Evolutionary conservation across 2,797 vertebrate genomes (phyloP), one percentile per base, ranked within the genome.

Genomic region (Tokudaia muenninki): DNA sequence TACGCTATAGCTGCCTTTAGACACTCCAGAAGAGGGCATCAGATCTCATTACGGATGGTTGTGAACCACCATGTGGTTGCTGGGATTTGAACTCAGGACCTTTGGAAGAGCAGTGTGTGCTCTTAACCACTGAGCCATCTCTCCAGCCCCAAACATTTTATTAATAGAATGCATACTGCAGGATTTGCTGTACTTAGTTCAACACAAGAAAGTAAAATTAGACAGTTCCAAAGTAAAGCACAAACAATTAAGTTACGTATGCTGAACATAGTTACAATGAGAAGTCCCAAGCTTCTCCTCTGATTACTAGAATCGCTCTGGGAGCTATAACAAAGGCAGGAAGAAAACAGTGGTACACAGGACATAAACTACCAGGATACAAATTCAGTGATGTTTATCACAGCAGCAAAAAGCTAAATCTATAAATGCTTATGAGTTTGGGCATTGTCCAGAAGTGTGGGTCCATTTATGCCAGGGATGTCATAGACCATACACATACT

Each of bases 161-260:
- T 87, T 95, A 91, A 47, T 72, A 21, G 13, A 61, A 16, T 65
- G 55, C 21, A 95, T 72, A 77, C 50, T 94, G 10, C 17, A 94
- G 74, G 74, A 87, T 93, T 93, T 89, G 9, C 52, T 95, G 8
- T 17, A 19, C 65, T 82, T 79, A 87, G 50, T 37, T 91, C 37
- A 70, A 47, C 21, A 67, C 70, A 72, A 50, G 29, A 79, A 77
- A 91, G 91, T 79, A 79, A 22, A 95, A 37, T 34, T 91, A 91
- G 61, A 78, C 22, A 59, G 2, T 95, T 81, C 26, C 24, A 82
- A 92, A 34, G 24, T 57, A 79, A 57, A 55, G 12, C 50, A 81
- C 87, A 67, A 94, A 88, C 41, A 91, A 17, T 29, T 84, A 52
- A 91, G 57, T 74, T 96, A 75, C 3, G 13, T 78, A 47, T 6